Evolutionary conservation across 1,140 invertebrate genomes (phyloP), one percentile per base, ranked within the genome.

Genomic region (Glomeris maerens): DNA sequence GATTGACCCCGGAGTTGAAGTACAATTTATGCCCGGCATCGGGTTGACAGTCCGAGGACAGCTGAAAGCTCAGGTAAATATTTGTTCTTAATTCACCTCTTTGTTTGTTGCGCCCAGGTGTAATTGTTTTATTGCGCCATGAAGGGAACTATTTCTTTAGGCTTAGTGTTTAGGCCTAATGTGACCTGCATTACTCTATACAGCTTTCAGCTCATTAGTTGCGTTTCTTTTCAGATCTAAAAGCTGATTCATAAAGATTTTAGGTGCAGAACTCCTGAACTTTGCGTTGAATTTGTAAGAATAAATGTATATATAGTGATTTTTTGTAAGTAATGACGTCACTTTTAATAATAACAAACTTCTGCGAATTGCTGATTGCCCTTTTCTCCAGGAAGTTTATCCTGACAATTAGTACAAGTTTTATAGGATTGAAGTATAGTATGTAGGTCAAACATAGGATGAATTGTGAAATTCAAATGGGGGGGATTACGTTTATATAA

Each of bases 21-120:
- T 97, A 10, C 72, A 78, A 45, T 92, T 96, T 68, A 78, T 80
- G 2, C 83, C 88, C 2, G 87, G 87, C 70, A 79, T 87, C 58
- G 91, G 90, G 46, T 82, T 96, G 56, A 91, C 85, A 27, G 82
- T 96, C 20, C 76, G 81, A 60, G 92, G 91, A 56, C 77, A 81
- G 55, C 69, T 96, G 3, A 79, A 77, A 47, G 88, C 88, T 27
- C 75, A 84, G 77, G 90, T 94, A 77, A 79, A 77, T 67, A 64
- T 47, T 36, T 17, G 13, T 1, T 56, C 47, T 36, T n/a, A 36
- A 36, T 10, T 10, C 31, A 36, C 31, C 31, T 17, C 17, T 10
- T 36, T 10, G 10, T 10, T 10, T 36, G 31, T 17, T 36, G 17
- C 10, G 31, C 17, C 31, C 17, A 36, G 10, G 31, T 17, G 31